phyloP scores from a whole-genome alignment of 2,888 invertebrate genomes.

The Caenorhabditis auriculariae region DNA sequence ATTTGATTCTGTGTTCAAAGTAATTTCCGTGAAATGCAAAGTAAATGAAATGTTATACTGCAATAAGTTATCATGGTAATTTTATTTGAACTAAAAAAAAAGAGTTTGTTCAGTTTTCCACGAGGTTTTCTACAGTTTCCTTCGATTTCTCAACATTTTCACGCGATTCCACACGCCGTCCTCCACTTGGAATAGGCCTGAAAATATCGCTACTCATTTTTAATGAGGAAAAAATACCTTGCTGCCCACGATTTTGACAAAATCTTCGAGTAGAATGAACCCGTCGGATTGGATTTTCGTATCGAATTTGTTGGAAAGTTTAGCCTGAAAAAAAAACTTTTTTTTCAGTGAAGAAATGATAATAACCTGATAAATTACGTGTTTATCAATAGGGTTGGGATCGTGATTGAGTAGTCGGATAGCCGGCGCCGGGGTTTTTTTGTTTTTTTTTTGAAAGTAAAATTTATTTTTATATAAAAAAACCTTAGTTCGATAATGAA shows the following conservation, averaged over 20 bases:
- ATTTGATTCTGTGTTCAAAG: no score
- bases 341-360: no score
- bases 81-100: no score
- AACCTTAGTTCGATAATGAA: conserved; percentile 28
- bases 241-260: conserved; percentile 1
- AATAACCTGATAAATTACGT: conserved; percentile 43
- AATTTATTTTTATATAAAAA: not conserved
- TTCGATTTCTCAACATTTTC: not conserved
- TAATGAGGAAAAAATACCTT: not conserved
- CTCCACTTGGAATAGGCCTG: conserved; percentile 1
- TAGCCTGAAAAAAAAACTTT: no score
- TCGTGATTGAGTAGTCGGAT: conserved; percentile 47
- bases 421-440: conserved; percentile 15
- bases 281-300: conserved; percentile 2
- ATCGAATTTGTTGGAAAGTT: no score
- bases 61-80: no score
- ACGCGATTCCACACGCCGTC: conserved; percentile 2
- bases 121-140: no score
- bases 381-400: conserved; percentile 47
- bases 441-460: not conserved
- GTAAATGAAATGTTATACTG: no score
- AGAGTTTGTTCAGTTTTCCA: no score
- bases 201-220: not conserved
- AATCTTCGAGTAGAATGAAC: conserved; percentile 6
- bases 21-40: no score